Evolutionary conservation across 2,113 vertebrate species (phyloP).

Genomic region (Syngnathus scovelli): DNA sequence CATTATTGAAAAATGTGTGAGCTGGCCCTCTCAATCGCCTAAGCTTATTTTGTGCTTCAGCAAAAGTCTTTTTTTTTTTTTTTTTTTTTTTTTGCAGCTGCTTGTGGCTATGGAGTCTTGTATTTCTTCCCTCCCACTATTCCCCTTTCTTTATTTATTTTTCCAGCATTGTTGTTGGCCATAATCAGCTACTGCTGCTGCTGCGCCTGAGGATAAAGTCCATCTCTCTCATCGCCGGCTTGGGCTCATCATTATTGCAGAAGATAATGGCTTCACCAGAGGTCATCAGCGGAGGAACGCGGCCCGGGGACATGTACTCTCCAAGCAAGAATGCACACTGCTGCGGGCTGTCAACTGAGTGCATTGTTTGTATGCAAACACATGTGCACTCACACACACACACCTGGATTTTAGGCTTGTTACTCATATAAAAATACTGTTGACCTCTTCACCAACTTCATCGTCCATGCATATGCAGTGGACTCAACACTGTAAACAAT

Average conservation of each 20-base stretch:
- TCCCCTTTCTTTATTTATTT: constrained; percentile 21
- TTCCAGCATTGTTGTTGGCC: constrained; percentile 60
- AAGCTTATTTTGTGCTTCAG: constrained; percentile 47
- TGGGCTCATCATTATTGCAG: constrained; percentile 73
- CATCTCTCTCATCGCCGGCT: constrained; percentile 70
- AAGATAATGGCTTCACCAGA: constrained; percentile 74
- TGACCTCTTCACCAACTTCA: neutral
- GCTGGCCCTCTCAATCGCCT: constrained; percentile 57
- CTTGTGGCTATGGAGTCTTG: constrained; percentile 56
- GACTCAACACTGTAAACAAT: neutral
- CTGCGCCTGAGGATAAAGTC: constrained; percentile 65
- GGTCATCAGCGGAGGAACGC: constrained; percentile 65
- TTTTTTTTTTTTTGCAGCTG: constrained; percentile 36
- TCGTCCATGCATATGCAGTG: constrained; percentile 22
- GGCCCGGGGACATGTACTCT: constrained; percentile 62
- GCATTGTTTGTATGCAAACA: constrained; percentile 55
- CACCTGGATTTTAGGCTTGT: constrained; percentile 13
- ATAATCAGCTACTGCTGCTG: constrained; percentile 53
- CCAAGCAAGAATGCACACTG: constrained; percentile 62
- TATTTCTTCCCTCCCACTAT: constrained; percentile 1
- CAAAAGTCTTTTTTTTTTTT: constrained; percentile 20
- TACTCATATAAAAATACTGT: neutral
- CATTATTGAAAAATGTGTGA: constrained; percentile 42
- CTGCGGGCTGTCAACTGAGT: constrained; percentile 58
- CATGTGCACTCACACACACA: constrained; percentile 4